phyloP scores from a whole-genome alignment of 1,140 invertebrate species.

The Ruditapes philippinarum region DNA sequence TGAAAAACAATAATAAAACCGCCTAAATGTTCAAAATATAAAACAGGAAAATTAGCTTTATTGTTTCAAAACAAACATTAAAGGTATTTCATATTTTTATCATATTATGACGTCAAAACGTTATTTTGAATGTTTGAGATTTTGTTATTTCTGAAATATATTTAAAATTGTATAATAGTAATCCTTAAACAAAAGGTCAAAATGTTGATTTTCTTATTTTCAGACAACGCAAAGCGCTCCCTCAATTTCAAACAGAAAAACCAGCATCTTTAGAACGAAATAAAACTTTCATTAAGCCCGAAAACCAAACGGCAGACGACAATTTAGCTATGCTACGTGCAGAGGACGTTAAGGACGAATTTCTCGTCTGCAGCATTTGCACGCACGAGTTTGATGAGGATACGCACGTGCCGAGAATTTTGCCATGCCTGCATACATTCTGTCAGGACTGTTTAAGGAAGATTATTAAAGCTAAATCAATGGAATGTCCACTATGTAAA shows the following conservation, averaged over 20 bases:
- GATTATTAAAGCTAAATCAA: conserved; percentile 46
- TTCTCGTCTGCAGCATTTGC: conserved; percentile 72
- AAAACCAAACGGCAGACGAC: not conserved
- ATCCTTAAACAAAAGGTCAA: too few relatives aligned
- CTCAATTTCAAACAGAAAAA: not conserved
- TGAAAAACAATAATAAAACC: too few relatives aligned
- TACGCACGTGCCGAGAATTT: conserved; percentile 65
- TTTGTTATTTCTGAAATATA: too few relatives aligned
- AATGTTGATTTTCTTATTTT: too few relatives aligned
- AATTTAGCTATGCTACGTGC: conserved; percentile 63
- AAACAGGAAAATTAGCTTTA: too few relatives aligned
- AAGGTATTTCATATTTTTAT: too few relatives aligned
- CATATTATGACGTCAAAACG: too few relatives aligned
- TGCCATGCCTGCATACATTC: conserved; percentile 74
- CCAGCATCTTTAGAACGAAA: not conserved
- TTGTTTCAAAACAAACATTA: too few relatives aligned
- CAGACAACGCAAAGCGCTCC: not conserved
- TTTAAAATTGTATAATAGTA: too few relatives aligned
- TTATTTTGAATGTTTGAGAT: too few relatives aligned
- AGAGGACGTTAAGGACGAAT: conserved; percentile 72
- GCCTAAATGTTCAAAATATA: too few relatives aligned
- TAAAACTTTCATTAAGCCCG: conserved; percentile 24
- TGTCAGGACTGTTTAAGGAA: conserved; percentile 71
- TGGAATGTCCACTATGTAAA: conserved; percentile 71
- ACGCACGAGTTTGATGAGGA: conserved; percentile 72